Conservation (phyloP, 2,888 invertebrate genomes). For the Dasysyrphus albostriatus region DNA sequence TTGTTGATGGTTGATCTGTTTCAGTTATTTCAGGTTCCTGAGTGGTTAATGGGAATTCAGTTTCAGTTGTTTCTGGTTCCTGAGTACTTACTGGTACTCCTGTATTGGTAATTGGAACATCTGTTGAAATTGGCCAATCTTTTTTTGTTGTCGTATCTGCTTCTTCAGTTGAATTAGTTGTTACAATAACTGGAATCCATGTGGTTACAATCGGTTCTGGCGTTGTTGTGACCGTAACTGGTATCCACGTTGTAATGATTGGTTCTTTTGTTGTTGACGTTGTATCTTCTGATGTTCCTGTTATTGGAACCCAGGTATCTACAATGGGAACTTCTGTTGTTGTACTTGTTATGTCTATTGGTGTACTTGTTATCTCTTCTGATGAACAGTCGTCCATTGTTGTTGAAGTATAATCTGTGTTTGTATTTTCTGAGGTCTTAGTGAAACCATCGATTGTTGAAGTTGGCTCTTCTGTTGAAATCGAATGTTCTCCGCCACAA, state of each 20-base stretch:
- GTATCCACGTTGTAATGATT: slow-evolving; percentile 1
- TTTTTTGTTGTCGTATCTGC: background rate
- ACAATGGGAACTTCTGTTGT: slow-evolving; percentile 9
- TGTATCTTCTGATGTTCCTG: background rate
- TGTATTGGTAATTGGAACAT: too few relatives aligned
- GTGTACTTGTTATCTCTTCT: background rate
- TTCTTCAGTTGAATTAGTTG: background rate
- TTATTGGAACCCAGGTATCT: slow-evolving; percentile 6
- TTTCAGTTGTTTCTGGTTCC: background rate
- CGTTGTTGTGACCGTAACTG: background rate
- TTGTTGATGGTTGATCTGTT: background rate
- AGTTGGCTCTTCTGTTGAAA: background rate
- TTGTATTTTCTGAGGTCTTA: slow-evolving; percentile 49
- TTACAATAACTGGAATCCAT: slow-evolving; percentile 7
- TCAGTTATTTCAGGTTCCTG: background rate
- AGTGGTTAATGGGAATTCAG: background rate
- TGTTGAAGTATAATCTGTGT: slow-evolving; percentile 44
- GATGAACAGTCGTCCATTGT: slow-evolving; percentile 11
- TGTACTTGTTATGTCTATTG: background rate
- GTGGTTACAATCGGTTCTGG: background rate
- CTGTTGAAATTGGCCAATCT: too few relatives aligned
- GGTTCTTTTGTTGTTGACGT: background rate
- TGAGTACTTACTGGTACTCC: background rate
- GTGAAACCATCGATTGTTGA: background rate
- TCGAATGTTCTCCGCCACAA: background rate